phyloP scores from a whole-genome alignment of 2,113 vertebrate genomes.

The Alligator sinensis region DNA sequence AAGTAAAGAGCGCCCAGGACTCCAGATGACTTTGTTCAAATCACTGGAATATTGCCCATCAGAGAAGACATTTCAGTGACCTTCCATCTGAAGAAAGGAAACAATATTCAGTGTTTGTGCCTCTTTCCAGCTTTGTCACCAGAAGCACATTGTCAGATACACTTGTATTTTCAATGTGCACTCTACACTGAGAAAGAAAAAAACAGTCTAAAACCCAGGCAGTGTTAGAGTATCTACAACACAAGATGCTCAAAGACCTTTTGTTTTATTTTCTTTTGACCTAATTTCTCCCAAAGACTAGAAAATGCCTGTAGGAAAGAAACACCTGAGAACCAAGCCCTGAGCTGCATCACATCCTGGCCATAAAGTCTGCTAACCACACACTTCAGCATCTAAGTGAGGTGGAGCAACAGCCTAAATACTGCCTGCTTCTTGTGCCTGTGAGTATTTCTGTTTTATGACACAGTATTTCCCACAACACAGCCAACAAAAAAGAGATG shows the following conservation, averaged over 20 bases:
- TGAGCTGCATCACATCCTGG: neutral
- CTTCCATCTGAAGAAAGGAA: neutral
- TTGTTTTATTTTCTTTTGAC: neutral
- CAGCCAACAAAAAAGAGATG: constrained; percentile 43
- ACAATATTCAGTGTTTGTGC: rapidly evolving
- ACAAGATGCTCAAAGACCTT: neutral
- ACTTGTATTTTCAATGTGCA: rapidly evolving
- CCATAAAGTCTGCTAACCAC: neutral
- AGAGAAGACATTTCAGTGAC: rapidly evolving
- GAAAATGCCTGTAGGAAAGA: neutral
- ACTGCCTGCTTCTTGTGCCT: neutral
- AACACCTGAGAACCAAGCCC: neutral
- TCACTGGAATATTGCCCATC: neutral
- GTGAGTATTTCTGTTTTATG: neutral
- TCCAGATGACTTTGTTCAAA: rapidly evolving
- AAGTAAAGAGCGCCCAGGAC: neutral
- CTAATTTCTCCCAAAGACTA: neutral
- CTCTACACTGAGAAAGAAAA: neutral
- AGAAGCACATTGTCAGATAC: neutral
- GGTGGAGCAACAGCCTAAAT: neutral
- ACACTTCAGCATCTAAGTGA: neutral
- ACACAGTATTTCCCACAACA: constrained; percentile 35
- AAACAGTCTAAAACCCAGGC: neutral
- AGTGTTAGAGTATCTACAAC: neutral
- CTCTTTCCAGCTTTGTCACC: neutral